These are phyloP conservation scores for Heteronetta atricapilla DNA, from an alignment of 2,113 vertebrate species.

Conservation along the genomic window DNA sequence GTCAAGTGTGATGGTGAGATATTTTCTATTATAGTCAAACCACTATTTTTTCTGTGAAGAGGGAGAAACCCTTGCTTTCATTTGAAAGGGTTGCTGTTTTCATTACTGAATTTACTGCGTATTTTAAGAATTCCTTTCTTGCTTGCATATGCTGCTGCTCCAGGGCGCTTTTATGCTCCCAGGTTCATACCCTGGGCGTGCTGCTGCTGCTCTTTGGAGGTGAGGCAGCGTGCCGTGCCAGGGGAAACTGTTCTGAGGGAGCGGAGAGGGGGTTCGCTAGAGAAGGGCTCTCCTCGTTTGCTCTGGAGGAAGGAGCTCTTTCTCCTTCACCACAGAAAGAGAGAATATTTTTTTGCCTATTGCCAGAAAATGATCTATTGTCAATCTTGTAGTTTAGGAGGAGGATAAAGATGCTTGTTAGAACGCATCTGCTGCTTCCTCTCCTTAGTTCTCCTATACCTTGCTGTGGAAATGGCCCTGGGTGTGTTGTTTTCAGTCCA, in stretches of 20 bases:
- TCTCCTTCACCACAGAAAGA: neutral
- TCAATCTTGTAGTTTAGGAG: neutral
- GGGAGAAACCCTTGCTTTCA: neutral
- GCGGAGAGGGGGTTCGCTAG: too few relatives aligned
- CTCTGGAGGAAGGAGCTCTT: neutral
- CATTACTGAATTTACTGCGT: neutral
- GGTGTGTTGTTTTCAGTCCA: accelerated
- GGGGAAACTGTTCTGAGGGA: neutral
- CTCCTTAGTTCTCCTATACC: neutral
- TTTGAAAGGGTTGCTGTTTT: neutral
- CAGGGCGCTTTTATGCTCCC: neutral
- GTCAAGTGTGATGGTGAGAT: neutral
- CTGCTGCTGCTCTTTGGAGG: neutral
- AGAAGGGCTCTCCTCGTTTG: neutral
- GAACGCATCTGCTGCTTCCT: neutral
- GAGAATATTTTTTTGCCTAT: neutral
- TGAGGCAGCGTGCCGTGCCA: neutral
- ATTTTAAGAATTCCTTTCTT: neutral
- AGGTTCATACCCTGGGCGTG: neutral
- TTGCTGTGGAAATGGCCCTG: neutral
- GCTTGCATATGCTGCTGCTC: neutral
- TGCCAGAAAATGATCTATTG: neutral
- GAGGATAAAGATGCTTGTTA: neutral
- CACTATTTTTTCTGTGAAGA: neutral
- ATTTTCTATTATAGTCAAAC: neutral